A percentile compares a stretch with the other conserved stretches of the same genome.
Conservation (phyloP, 2,113 vertebrate genomes). For the Leptodactylus fuscus region DNA sequence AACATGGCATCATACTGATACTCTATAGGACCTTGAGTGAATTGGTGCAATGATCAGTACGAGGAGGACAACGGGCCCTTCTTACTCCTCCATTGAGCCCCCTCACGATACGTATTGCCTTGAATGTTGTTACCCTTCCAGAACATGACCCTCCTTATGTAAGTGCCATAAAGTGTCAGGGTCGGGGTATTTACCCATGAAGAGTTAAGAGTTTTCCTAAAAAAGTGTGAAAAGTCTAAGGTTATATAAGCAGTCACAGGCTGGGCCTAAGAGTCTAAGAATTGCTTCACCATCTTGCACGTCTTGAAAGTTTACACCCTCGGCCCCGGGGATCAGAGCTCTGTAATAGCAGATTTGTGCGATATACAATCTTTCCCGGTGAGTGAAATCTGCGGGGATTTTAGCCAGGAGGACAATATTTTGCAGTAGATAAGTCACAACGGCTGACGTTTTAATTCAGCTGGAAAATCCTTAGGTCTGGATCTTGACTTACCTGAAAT, state of each 20-base stretch:
- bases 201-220: not conserved
- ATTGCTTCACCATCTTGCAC: not conserved
- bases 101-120: too few relatives aligned
- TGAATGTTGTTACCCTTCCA: too few relatives aligned
- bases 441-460: not conserved
- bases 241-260: not conserved
- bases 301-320: conserved; percentile 5
- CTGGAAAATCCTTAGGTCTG: not conserved
- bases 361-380: not conserved
- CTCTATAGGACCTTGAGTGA: too few relatives aligned
- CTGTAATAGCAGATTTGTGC: not conserved
- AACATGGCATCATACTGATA: too few relatives aligned
- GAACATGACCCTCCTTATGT: too few relatives aligned
- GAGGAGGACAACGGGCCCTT: too few relatives aligned
- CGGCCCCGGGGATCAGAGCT: not conserved
- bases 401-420: not conserved
- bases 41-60: too few relatives aligned
- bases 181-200: not conserved
- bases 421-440: not conserved
- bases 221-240: not conserved
- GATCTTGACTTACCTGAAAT: too few relatives aligned
- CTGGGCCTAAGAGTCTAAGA: not conserved
- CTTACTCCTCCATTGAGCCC: too few relatives aligned
- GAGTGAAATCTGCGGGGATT: not conserved
- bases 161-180: too few relatives aligned